Base-by-base conservation (phyloP, 2,797 vertebrate genomes). In the Octomys mimax region DNA sequence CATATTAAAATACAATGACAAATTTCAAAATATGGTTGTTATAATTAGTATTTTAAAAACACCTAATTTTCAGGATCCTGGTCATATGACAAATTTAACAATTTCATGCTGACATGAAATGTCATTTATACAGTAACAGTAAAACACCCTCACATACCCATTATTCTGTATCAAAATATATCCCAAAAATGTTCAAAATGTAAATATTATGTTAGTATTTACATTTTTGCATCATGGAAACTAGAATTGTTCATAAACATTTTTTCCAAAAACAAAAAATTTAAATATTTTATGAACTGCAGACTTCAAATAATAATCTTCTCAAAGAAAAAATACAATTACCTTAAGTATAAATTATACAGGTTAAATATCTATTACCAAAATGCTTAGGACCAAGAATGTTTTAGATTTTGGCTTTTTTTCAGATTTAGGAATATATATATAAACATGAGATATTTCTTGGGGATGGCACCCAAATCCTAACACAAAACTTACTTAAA, bases 251-350 rank as follows among this genome's bases (percentile, higher is more conserved):
- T 77, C 77, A 85, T 18, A 90, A 92, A 90, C 21, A 83, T 5
- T 42, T 14, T 57, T 2, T 19, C 54, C 54, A 66, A 92, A 92
- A 88, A 8, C 8, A 71, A 14, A 64, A n/a, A 77, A 64, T 21
- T 88, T 73, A 88, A 94, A 81, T 8, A 89, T 64, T 71, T 66
- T 71, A 92, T 66, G 42, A 77, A 89, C 21, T 42, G 0, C 12
- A 89, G 21, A 61, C 11, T 70, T 84, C 33, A 90, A 92, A 82
- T 8, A 89, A 95, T 91, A 64, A 64, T 84, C 39, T 70, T 88
- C 86, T 92, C 86, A 96, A 93, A 83, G 66, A 78, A 93, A 90
- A 96, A 10, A 89, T 24, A 78, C 61, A 86, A 84, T 36, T 70
- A 64, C 3, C 71, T 78, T 92, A 79, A 64, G 7, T 59, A 64